Base-by-base conservation (phyloP, 2,113 vertebrate genomes). In the Bucco capensis region DNA sequence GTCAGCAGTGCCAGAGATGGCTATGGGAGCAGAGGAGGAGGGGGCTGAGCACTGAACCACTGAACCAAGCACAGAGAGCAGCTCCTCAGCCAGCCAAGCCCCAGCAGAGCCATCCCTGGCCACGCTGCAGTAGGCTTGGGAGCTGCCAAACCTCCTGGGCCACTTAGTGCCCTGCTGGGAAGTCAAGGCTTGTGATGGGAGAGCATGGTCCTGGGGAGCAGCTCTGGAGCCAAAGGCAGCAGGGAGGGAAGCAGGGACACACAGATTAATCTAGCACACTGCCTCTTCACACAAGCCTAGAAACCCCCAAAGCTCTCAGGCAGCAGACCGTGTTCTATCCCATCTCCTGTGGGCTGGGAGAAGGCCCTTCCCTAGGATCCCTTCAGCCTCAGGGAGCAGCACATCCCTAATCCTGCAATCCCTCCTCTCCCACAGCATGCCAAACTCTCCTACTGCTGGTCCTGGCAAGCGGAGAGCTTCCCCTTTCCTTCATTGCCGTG, bases 401-500 rank as follows among this genome's bases (percentile, higher is more conserved):
- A 30, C 11, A 19, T 14, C 61, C 30, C 31, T 17, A 14, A 21
- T 42, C 65, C 33, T 31, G 40, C 61, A 31, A 8, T 19, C 37
- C 28, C 8, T 64, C 38, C 58, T 37, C 28, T 30, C 40, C 40
- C 40, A 15, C 15, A 15, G 53, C n/a, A 10, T 31, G 7, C 18
- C 12, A 12, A 27, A 12, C 6, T 54, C 11, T 46, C 80, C 75
- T 21, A 12, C 23, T 3, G 14, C 73, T 23, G 12, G n/a, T 42
- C 46, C 81, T 14, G 77, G 84, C 70, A 61, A 78, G 57, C 3
- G 23, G 70, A 53, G 93, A 7, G 12, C 83, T 66, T 88, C 79
- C 8, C 31, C 91, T 74, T 76, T 88, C 79, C 92, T 88, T 84
- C 84, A 70, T 31, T 90, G 70, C 75, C 42, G 92, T 53, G 84